Base-by-base conservation (phyloP, 2,888 invertebrate genomes). In the Neuroscelio doddi region DNA sequence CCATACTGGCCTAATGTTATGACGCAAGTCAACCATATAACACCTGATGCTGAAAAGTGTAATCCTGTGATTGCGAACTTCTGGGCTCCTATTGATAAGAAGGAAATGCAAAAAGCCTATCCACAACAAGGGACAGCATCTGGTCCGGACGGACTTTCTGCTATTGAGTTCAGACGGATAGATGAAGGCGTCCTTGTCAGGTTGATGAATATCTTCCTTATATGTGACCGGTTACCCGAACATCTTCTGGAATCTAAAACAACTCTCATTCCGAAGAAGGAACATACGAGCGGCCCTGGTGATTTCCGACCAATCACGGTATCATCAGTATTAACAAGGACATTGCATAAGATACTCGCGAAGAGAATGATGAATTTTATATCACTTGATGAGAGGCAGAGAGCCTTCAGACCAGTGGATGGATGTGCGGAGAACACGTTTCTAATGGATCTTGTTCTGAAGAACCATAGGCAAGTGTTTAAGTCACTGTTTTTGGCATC, bases 341-440 rank as follows among this genome's bases (percentile, higher is more conserved):
- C 47, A 4, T 36, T 61, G 0, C 66, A 70, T 1, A 68, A 68
- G 10, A 58, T 73, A 14, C 12, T 72, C n/a, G n/a, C n/a, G n/a
- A n/a, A n/a, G n/a, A n/a, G n/a, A n/a, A n/a, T n/a, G n/a, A n/a
- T n/a, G n/a, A n/a, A n/a, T n/a, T n/a, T n/a, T n/a, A n/a, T n/a
- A n/a, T n/a, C n/a, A n/a, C 4, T 69, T 0, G 67, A 70, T 10
- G 3, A 10, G 0, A 9, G 68, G 5, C 72, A 74, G 15, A 14
- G 59, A 12, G 71, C 64, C 0, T 74, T 71, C n/a, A 56, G 61
- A 1, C 9, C 32, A 39, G 30, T 72, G n/a, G 65, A 74, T 51
- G 80, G 80, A 30, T 74, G 74, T 42, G 76, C 76, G 46, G 78
- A 80, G n/a, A 81, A 79, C 49, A 61, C 76, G 32, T 71, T 70